phyloP scores from a whole-genome alignment of 1,140 invertebrate genomes.

The Dinothrombium tinctorium region DNA sequence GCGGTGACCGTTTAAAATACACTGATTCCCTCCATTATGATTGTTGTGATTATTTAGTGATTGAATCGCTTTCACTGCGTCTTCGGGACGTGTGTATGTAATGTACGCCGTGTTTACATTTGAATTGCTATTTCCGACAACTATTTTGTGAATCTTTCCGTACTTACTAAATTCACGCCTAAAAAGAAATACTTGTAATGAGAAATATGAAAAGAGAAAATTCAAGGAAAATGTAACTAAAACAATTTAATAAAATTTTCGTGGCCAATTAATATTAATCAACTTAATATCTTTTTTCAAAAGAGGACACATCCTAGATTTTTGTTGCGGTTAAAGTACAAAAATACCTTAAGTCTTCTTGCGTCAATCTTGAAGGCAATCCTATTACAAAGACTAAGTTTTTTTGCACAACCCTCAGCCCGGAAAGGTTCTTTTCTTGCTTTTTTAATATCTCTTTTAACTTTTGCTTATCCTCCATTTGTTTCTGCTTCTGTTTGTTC shows the following conservation, averaged over 20 bases:
- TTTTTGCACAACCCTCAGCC: slow-evolving; percentile 74
- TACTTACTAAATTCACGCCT: slow-evolving; percentile 66
- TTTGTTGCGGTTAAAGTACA: background rate
- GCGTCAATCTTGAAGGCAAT: slow-evolving; percentile 70
- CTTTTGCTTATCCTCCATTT: slow-evolving; percentile 5
- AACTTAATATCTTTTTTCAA: too few species aligned
- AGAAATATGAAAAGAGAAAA: background rate
- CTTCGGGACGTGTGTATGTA: slow-evolving; percentile 76
- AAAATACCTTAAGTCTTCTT: slow-evolving; percentile 8
- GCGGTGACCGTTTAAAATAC: background rate
- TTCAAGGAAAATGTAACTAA: too few species aligned
- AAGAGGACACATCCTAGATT: too few species aligned
- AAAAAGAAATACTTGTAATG: background rate
- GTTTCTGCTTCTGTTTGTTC: slow-evolving; percentile 1
- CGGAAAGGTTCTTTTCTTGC: slow-evolving; percentile 2
- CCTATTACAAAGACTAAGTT: slow-evolving; percentile 99
- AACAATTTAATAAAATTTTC: background rate
- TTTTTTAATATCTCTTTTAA: background rate
- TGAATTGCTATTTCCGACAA: slow-evolving; percentile 45
- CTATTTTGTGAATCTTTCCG: slow-evolving; percentile 98
- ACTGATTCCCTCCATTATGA: background rate
- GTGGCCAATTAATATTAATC: too few species aligned
- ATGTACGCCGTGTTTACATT: slow-evolving; percentile 63
- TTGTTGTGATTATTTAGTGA: slow-evolving; percentile 56
- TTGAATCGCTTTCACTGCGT: slow-evolving; percentile 85